Percentiles rank a stretch among this genome's conserved stretches.
These are phyloP conservation scores for Puffinus mauretanicus DNA, from an alignment of 2,113 vertebrate genomes.

Conservation along the genomic window DNA sequence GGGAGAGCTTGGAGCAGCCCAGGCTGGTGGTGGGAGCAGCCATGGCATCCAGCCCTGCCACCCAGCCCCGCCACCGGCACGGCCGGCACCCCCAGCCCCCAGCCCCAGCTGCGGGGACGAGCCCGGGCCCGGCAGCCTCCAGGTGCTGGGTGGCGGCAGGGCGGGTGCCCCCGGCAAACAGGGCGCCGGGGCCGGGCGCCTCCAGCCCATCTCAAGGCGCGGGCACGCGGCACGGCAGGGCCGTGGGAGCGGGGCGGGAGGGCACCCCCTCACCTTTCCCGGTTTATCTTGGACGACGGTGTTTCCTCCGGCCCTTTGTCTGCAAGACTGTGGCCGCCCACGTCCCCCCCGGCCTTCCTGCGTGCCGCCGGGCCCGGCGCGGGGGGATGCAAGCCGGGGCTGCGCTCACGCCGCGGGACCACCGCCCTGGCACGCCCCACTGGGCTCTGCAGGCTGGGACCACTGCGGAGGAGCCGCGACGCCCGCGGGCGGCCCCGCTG, in stretches of 20 bases:
- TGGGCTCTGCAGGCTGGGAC: fast-evolving
- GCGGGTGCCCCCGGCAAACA: fast-evolving
- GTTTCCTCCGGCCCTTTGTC: conserved; percentile 16
- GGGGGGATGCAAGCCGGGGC: neutral
- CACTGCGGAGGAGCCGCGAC: fast-evolving
- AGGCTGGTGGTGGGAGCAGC: neutral
- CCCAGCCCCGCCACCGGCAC: too few relatives aligned
- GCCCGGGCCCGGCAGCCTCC: fast-evolving
- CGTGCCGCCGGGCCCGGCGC: neutral
- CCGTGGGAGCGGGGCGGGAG: neutral
- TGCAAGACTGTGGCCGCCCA: neutral
- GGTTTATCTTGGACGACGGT: neutral
- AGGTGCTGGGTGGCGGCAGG: neutral
- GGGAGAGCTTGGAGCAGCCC: neutral
- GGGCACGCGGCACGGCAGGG: fast-evolving
- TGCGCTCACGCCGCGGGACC: neutral
- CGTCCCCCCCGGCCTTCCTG: neutral
- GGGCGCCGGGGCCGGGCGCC: neutral
- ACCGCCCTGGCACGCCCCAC: neutral
- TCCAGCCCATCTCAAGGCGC: neutral
- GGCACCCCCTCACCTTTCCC: neutral
- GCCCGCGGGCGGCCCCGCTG: fast-evolving
- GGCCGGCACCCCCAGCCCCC: neutral
- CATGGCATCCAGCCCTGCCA: neutral
- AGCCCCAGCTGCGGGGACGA: fast-evolving